These are phyloP conservation scores for Muntiacus muntjak DNA, from an alignment of 2,113 vertebrate genomes.

Conservation along the genomic window DNA sequence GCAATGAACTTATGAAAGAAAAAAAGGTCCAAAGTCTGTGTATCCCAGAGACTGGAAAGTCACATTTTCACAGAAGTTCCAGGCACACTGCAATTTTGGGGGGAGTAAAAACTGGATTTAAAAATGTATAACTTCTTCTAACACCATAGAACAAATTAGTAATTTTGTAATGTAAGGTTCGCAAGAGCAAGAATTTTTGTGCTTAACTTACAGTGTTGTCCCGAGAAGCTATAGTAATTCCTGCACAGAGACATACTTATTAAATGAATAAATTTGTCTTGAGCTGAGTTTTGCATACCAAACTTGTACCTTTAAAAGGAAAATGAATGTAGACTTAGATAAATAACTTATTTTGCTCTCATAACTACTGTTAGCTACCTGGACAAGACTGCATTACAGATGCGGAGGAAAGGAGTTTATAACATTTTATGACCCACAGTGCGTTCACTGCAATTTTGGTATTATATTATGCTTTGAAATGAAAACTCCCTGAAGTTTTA, in stretches of 20 bases:
- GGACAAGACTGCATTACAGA: background rate
- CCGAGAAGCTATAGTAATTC: background rate
- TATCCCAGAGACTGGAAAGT: background rate
- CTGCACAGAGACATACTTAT: background rate
- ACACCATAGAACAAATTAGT: background rate
- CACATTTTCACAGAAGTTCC: background rate
- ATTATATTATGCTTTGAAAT: background rate
- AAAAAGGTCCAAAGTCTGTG: background rate
- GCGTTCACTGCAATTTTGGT: background rate
- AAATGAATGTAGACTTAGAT: background rate
- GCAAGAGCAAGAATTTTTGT: background rate
- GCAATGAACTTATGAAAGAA: background rate
- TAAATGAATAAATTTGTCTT: background rate
- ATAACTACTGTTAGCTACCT: background rate
- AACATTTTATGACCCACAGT: background rate
- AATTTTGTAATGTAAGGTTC: background rate
- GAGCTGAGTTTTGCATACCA: background rate
- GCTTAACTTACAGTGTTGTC: background rate
- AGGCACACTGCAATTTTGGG: background rate
- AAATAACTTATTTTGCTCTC: background rate
- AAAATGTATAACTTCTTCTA: background rate
- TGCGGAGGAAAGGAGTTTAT: background rate
- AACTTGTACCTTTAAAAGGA: background rate
- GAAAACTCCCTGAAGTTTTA: constrained; percentile 48
- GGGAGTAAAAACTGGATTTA: background rate